phyloP scores from a whole-genome alignment of 2,888 invertebrate genomes.

The Nyleta sp. region DNA sequence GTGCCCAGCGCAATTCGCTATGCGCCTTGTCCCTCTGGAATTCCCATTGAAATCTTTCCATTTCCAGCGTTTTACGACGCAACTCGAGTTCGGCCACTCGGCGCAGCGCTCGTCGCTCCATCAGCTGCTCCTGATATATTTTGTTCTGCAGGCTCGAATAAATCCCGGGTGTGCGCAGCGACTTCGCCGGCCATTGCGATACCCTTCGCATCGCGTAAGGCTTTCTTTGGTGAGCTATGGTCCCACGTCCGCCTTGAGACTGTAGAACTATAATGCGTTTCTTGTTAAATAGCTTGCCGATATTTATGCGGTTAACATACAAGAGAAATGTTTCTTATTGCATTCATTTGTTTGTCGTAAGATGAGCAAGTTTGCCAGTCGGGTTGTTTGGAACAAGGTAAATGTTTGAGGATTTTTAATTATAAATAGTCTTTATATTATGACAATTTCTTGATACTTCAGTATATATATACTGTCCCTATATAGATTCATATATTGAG shows the following conservation, averaged over 20 bases:
- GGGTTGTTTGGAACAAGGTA: no score
- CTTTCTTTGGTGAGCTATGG: slow-evolving; percentile 57
- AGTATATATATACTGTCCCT: no score
- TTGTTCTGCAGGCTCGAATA: slow-evolving; percentile 72
- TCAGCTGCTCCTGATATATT: slow-evolving; percentile 74
- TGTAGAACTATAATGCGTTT: slow-evolving; percentile 26
- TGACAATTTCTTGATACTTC: no score
- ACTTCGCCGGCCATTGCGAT: slow-evolving; percentile 68
- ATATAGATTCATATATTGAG: no score
- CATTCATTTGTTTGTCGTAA: no score
- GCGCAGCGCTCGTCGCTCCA: slow-evolving; percentile 73
- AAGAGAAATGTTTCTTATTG: no score
- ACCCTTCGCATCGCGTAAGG: slow-evolving; percentile 65
- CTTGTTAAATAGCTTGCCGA: no score
- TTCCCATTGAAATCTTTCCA: slow-evolving; percentile 75
- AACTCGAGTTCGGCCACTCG: slow-evolving; percentile 74
- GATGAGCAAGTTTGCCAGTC: no score
- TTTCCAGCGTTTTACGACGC: slow-evolving; percentile 73
- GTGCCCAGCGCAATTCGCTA: slow-evolving; percentile 73
- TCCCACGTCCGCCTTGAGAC: slow-evolving; percentile 37
- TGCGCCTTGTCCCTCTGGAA: slow-evolving; percentile 74
- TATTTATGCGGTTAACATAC: no score
- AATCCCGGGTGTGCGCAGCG: slow-evolving; percentile 54
- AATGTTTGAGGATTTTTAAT: no score
- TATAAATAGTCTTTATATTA: no score